These are phyloP conservation scores for Volucella zonaria DNA, from an alignment of 2,888 invertebrate species.

Conservation along the genomic window DNA sequence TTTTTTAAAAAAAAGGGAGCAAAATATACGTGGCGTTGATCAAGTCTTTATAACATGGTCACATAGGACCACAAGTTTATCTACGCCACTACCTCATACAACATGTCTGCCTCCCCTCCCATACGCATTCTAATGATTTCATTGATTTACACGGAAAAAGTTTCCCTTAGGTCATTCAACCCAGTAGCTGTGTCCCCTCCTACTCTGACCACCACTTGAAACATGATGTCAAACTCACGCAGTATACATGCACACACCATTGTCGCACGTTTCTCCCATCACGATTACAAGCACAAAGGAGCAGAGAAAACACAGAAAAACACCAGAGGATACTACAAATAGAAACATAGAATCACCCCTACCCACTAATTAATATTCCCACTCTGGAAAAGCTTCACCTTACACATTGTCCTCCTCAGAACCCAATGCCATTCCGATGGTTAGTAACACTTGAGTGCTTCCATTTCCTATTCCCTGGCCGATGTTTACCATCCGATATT, in stretches of 20 bases:
- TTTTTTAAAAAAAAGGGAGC: no score
- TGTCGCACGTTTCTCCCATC: slow-evolving; percentile 8
- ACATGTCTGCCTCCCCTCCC: no score
- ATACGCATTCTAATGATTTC: background rate
- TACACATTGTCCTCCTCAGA: background rate
- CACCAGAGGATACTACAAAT: no score
- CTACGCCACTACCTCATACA: no score
- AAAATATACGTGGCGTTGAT: no score
- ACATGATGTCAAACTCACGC: slow-evolving; percentile 1
- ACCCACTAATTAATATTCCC: slow-evolving; percentile 36
- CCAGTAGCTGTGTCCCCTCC: background rate
- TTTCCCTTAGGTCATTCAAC: slow-evolving; percentile 20
- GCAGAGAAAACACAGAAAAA: background rate
- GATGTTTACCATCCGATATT: slow-evolving; percentile 3
- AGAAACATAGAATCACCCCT: background rate
- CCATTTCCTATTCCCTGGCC: slow-evolving; percentile 3
- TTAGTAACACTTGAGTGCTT: slow-evolving; percentile 20
- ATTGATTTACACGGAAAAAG: slow-evolving; percentile 13
- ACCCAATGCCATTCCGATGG: background rate
- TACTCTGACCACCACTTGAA: no score
- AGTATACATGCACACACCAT: background rate
- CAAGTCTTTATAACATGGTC: no score
- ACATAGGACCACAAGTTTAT: no score
- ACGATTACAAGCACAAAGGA: slow-evolving; percentile 1
- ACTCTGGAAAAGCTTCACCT: background rate